Conservation (phyloP, 2,797 vertebrate species). For the Hippocampus kuda region DNA sequence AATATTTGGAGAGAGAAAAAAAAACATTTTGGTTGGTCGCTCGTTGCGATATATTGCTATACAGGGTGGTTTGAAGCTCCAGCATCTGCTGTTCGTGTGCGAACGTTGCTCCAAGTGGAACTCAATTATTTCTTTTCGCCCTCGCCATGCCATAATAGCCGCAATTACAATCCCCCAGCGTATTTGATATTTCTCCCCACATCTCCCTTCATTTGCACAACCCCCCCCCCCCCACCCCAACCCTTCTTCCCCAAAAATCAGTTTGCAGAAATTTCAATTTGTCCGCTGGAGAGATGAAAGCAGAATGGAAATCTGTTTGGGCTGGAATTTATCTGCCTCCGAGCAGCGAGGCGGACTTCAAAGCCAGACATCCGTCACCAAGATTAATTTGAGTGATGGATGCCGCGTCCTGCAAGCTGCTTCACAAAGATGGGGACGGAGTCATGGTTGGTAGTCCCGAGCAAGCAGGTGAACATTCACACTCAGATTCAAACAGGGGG, state of each 20-base stretch:
- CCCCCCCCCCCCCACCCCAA: no score
- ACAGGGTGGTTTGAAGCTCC: not conserved
- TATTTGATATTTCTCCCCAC: constrained; percentile 29
- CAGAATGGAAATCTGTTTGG: constrained; percentile 48
- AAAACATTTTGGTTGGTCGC: no score
- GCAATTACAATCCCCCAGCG: constrained; percentile 46
- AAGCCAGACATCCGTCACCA: constrained; percentile 37
- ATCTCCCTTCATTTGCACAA: constrained; percentile 19
- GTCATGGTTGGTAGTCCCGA: not conserved
- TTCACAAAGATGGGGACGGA: constrained; percentile 13
- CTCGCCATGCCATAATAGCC: constrained; percentile 48
- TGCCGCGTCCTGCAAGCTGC: constrained; percentile 12
- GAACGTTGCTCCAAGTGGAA: constrained; percentile 38
- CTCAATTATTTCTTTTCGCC: constrained; percentile 49
- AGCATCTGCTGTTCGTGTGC: constrained; percentile 14
- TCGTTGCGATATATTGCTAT: no score
- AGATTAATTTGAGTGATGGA: constrained; percentile 40
- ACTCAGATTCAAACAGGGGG: not conserved
- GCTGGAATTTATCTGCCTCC: constrained; percentile 47
- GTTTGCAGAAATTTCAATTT: constrained; percentile 43
- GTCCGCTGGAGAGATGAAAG: constrained; percentile 49
- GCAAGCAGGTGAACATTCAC: not conserved
- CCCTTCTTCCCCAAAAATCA: constrained; percentile 9
- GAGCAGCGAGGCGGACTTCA: constrained; percentile 46
- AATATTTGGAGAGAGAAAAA: no score